Evolutionary conservation across 1,140 invertebrate species (phyloP).

Genomic region (Heliothis virescens): DNA sequence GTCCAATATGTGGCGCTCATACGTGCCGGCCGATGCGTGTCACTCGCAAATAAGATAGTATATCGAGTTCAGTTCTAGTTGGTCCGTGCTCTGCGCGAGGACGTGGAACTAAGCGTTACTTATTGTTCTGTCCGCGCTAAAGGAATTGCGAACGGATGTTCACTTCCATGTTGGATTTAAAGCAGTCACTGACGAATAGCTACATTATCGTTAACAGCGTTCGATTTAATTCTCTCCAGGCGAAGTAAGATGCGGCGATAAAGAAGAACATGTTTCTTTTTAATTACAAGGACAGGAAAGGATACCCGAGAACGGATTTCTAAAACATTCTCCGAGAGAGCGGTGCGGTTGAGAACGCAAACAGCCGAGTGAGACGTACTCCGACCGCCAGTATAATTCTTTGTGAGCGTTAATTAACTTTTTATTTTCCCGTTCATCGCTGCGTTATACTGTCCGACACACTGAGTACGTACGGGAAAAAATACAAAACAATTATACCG

Average conservation of each 20-base stretch:
- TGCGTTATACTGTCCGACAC: conserved; percentile 50
- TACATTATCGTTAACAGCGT: conserved; percentile 67
- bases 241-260: conserved; percentile 56
- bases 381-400: conserved; percentile 58
- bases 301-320: conserved; percentile 30
- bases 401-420: conserved; percentile 66
- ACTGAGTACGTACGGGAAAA: conserved; percentile 52
- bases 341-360: conserved; percentile 25
- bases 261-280: conserved; percentile 54
- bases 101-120: conserved; percentile 64
- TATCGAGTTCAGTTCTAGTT: conserved; percentile 21
- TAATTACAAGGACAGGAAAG: conserved; percentile 46
- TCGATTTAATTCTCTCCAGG: conserved; percentile 59
- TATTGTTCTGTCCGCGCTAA: conserved; percentile 62
- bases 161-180: conserved; percentile 63
- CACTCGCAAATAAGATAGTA: conserved; percentile 28
- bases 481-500: conserved; percentile 69
- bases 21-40: not conserved
- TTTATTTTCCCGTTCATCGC: conserved; percentile 62
- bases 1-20: conserved; percentile 1
- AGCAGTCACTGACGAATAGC: conserved; percentile 68
- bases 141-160: conserved; percentile 65
- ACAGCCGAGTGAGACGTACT: conserved; percentile 31
- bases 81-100: conserved; percentile 15
- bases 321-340: conserved; percentile 34